A percentile compares a stretch with the other conserved stretches of the same genome.
Evolutionary conservation across 2,113 vertebrate genomes (phyloP).

Genomic region (Macquaria australasica): DNA sequence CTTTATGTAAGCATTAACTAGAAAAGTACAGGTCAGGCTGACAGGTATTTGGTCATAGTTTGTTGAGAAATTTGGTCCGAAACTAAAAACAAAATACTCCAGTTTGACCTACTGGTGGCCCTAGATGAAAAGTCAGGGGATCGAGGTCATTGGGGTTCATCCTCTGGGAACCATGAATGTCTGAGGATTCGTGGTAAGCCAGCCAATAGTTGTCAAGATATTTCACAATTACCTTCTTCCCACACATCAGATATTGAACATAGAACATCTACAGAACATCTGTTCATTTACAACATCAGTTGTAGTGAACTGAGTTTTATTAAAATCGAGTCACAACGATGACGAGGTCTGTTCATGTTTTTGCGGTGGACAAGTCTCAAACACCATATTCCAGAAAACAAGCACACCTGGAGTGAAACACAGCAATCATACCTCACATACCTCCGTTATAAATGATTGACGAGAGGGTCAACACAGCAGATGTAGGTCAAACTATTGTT

Average conservation of each 20-base stretch:
- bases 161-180: too few relatives aligned
- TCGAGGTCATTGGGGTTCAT: too few relatives aligned
- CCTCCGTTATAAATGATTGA: constrained; percentile 30
- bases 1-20: too few relatives aligned
- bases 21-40: too few relatives aligned
- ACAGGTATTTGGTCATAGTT: too few relatives aligned
- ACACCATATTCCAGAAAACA: background rate
- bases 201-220: background rate
- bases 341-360: too few relatives aligned
- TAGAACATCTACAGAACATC: too few relatives aligned
- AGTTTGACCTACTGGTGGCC: too few relatives aligned
- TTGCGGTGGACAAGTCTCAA: background rate
- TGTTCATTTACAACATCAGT: background rate
- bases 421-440: background rate
- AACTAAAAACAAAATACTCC: too few relatives aligned
- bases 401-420: background rate
- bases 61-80: too few relatives aligned
- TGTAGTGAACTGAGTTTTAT: background rate
- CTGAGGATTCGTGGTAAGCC: too few relatives aligned
- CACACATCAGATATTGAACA: background rate
- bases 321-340: background rate
- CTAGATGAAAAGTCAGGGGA: too few relatives aligned
- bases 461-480: background rate
- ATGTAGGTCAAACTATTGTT: constrained; percentile 17
- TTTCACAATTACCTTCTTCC: background rate